Base-by-base conservation (phyloP, 2,797 vertebrate genomes). In the Myiotriccus ornatus region DNA sequence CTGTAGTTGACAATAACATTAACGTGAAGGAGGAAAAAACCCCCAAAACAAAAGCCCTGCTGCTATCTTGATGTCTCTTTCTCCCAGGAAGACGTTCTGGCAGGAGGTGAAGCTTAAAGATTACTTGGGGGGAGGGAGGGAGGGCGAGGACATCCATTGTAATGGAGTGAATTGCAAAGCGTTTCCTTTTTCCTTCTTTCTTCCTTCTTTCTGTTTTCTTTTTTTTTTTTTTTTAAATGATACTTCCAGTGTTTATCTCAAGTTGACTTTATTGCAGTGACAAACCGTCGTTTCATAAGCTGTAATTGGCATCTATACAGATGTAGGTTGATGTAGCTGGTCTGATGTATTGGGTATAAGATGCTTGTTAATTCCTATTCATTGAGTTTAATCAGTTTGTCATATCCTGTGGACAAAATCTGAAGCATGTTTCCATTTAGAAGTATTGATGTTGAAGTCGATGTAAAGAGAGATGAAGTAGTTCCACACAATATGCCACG, bases 351-450 rank as follows among this genome's bases (percentile, higher is more conserved):
- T 62, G 20, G 62, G 17, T 91, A n/a, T 78, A 91, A 78, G 77
- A 53, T 92, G 69, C 71, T 68, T 80, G n/a, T 74, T 89, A 94
- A 93, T 91, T 95, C 56, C 60, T 83, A 55, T 90, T 92, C 65
- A 85, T 63, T 86, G 87, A 71, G 39, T 78, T 89, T 94, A 90
- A 92, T 95, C 83, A 92, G 81, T 92, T 95, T 96, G 87, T 93
- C 79, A 80, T 96, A 90, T 57, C 62, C 57, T 89, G 73, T 78
- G 87, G 64, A 84, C 75, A 73, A 87, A 91, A 92, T 86, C 13
- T 87, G 94, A 88, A 94, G 35, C 57, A 41, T 78, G 74, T 97
- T 96, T 82, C 56, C 91, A 35, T 95, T 96, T 94, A 76, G 78
- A 95, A 87, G 50, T 90, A 62, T 65, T 70, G 84, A 89, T 91